These are phyloP conservation scores for Tenebrio molitor DNA, from an alignment of 1,140 invertebrate genomes.

Conservation along the genomic window DNA sequence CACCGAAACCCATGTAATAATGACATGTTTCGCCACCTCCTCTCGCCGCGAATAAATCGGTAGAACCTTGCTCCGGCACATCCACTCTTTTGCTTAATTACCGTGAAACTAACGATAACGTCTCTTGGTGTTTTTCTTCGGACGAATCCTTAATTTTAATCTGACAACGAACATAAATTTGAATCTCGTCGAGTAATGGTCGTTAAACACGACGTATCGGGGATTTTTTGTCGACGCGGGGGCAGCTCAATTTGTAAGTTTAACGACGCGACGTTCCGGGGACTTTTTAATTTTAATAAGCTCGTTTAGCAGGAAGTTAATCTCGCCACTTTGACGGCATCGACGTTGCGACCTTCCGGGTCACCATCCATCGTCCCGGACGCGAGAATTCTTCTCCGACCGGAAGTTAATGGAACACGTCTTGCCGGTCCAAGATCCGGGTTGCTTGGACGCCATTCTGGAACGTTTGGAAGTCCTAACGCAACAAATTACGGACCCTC, in stretches of 20 bases:
- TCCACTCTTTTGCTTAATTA: slow-evolving; percentile 1
- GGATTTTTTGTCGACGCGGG: not conserved
- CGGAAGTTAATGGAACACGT: not conserved
- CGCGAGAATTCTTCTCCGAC: not conserved
- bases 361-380: not conserved
- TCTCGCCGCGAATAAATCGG: no score
- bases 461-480: not conserved
- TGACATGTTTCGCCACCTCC: slow-evolving; percentile 25
- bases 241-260: slow-evolving; percentile 10
- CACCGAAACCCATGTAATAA: slow-evolving; percentile 37
- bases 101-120: slow-evolving; percentile 20
- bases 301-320: slow-evolving; percentile 29
- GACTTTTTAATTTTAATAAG: slow-evolving; percentile 34
- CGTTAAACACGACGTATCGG: slow-evolving; percentile 8
- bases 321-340: not conserved
- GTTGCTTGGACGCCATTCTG: not conserved
- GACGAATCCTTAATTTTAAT: slow-evolving; percentile 25
- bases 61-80: not conserved
- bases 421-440: not conserved
- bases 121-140: slow-evolving; percentile 13
- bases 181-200: slow-evolving; percentile 1
- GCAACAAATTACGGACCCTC: slow-evolving; percentile 6
- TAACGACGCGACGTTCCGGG: not conserved
- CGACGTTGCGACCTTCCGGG: not conserved
- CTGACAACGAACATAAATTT: slow-evolving; percentile 22